phyloP scores from a whole-genome alignment of 2,797 vertebrate genomes.

The Apogon hyalosoma region DNA sequence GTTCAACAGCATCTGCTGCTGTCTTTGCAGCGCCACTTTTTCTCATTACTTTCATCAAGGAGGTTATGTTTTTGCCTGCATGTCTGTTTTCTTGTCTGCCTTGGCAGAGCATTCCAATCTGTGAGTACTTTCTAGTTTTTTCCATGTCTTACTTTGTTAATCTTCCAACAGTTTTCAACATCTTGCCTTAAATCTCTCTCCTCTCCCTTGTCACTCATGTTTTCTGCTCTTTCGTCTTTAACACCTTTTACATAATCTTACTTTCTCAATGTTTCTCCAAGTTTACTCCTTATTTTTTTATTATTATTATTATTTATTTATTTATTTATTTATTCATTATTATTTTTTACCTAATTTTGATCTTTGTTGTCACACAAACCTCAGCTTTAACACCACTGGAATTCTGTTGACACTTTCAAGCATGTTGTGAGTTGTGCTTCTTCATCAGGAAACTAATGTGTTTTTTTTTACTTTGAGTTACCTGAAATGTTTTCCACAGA shows the following conservation, averaged over 20 bases:
- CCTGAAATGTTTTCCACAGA: slow-evolving; percentile 16
- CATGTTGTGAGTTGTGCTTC: slow-evolving; percentile 27
- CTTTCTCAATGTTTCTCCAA: slow-evolving; percentile 10
- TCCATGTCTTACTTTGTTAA: slow-evolving; percentile 13
- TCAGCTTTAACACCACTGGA: slow-evolving; percentile 11
- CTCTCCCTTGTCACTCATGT: slow-evolving; percentile 31
- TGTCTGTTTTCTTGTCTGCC: too few species aligned
- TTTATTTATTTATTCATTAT: too few species aligned
- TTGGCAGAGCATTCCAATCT: too few species aligned
- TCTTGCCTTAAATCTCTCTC: slow-evolving; percentile 36
- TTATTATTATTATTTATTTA: too few species aligned
- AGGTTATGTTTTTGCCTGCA: too few species aligned
- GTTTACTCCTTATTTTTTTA: too few species aligned
- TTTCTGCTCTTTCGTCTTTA: slow-evolving; percentile 26
- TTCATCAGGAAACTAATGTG: slow-evolving; percentile 41
- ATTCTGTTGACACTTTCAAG: slow-evolving; percentile 34
- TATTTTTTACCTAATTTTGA: neutral
- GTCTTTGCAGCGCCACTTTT: too few species aligned
- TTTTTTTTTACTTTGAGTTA: slow-evolving; percentile 46
- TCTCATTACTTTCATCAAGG: too few species aligned
- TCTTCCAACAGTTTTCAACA: slow-evolving; percentile 30
- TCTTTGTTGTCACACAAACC: slow-evolving; percentile 45
- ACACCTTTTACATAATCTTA: slow-evolving; percentile 7
- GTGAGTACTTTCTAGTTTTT: neutral
- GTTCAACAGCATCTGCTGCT: neutral